Evolutionary conservation across 2,888 invertebrate species (phyloP).

Genomic region (Doris montereyensis): DNA sequence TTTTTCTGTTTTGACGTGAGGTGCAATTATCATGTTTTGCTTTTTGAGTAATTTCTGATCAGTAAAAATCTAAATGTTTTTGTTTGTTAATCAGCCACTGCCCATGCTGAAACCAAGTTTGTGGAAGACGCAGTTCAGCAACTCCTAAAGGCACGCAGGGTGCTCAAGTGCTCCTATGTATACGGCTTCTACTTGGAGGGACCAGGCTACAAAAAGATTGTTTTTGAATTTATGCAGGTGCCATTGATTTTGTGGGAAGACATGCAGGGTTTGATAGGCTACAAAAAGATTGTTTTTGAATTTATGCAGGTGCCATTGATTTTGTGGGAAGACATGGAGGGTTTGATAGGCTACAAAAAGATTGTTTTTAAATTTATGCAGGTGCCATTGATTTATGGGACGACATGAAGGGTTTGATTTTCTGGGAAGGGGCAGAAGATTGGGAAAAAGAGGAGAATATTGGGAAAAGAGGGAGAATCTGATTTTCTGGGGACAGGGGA

Average conservation of each 20-base stretch:
- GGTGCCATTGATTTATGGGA: too few relatives aligned
- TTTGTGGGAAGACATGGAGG: too few relatives aligned
- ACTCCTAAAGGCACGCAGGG: constrained; percentile 77
- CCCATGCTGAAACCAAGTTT: constrained; percentile 74
- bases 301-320: constrained; percentile 84
- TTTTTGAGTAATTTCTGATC: too few relatives aligned
- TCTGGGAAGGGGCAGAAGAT: too few relatives aligned
- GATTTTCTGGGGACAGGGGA: too few relatives aligned
- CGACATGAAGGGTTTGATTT: too few relatives aligned
- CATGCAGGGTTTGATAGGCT: too few relatives aligned
- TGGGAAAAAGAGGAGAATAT: too few relatives aligned
- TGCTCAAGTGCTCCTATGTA: constrained; percentile 80
- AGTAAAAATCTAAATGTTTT: neutral
- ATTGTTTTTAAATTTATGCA: constrained; percentile 82
- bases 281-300: constrained; percentile 80
- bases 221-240: constrained; percentile 82
- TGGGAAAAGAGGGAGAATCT: too few relatives aligned
- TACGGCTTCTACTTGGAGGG: constrained; percentile 81
- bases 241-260: too few relatives aligned
- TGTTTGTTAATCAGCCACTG: constrained; percentile 55
- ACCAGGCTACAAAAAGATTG: constrained; percentile 78
- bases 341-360: constrained; percentile 80
- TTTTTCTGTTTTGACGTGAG: neutral
- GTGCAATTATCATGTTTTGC: neutral
- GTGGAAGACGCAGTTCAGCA: constrained; percentile 80